Evolutionary conservation across 2,113 vertebrate species (phyloP), one percentile per base, ranked within the genome.

Genomic region (Illadopsis cleaveri): DNA sequence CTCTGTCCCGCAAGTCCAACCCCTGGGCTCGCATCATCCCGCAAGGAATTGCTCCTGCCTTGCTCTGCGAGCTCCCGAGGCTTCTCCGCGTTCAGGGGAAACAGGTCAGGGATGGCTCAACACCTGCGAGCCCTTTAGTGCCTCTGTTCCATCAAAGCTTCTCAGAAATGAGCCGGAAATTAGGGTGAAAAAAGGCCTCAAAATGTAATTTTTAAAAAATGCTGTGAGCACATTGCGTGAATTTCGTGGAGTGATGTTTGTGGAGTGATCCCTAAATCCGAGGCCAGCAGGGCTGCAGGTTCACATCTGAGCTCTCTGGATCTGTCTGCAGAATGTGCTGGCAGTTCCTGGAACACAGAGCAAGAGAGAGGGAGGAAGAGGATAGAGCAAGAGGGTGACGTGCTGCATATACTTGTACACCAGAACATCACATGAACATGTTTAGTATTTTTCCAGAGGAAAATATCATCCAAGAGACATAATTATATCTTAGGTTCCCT

Each of bases 361-460:
- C 27, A 23, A 58, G 76, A 21, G 35, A 35, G 42, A 73, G 22
- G 31, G 53, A 69, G 86, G 51, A 33, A 51, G 53, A 6, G 60
- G 44, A 53, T 21, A 1, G 9, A 95, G 81, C 76, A 54, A 76
- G 22, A 58, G 53, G 30, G 76, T 89, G 76, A 70, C 0, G 3
- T 71, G 87, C 75, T 83, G 31, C 86, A 69, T 81, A 60, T 62
- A 27, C 86, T 78, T 53, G 51, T 56, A 60, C 68, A 60, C 38
- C 31, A 48, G 79, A 78, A 64, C 54, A 65, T 87, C 92, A 94
- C 72, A 79, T 92, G 83, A 93, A 68, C 37, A 2, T 85, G 62
- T 76, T 94, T 72, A 78, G 87, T 72, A 86, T 91, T 95, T 96
- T 95, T 96, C 96, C 94, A 93, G 53, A 53, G 93, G 92, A 82